A percentile compares a stretch with the other conserved stretches of the same genome.
phyloP scores from a whole-genome alignment of 2,113 vertebrate genomes.

The Hemiscyllium ocellatum region DNA sequence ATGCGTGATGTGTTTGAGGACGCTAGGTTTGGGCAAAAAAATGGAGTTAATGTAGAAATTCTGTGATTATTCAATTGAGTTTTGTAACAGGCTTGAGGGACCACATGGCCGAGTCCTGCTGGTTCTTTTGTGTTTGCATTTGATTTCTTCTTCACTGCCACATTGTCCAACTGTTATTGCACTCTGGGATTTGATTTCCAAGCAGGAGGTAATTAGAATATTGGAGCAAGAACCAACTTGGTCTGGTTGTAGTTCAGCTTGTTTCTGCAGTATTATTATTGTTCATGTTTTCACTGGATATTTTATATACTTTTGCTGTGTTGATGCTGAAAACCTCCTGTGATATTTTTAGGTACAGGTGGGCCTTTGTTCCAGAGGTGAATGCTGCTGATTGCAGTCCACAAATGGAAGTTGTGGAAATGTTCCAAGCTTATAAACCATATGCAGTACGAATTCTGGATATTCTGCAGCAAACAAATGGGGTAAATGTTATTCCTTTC shows the following conservation, averaged over 20 bases:
- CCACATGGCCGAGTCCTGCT: not conserved
- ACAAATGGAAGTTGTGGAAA: conserved; percentile 65
- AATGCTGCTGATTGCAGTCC: conserved; percentile 66
- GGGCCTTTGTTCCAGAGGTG: conserved; percentile 96
- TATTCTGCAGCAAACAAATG: conserved; percentile 65
- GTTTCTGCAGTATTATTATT: too few species aligned
- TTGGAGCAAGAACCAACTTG: not conserved
- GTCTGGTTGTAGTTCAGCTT: not conserved
- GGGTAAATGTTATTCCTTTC: conserved; percentile 56
- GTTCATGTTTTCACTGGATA: not conserved
- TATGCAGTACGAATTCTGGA: conserved; percentile 75
- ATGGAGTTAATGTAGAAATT: too few species aligned
- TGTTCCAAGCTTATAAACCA: conserved; percentile 74
- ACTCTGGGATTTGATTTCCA: not conserved
- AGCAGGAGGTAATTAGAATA: not conserved
- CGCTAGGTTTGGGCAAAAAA: too few species aligned
- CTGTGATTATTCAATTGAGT: too few species aligned
- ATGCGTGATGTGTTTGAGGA: too few species aligned
- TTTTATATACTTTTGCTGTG: not conserved
- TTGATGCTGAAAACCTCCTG: not conserved
- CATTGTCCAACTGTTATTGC: not conserved
- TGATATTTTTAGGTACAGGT: conserved; percentile 72
- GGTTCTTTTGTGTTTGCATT: not conserved
- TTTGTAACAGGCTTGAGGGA: not conserved
- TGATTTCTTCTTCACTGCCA: not conserved